A percentile compares a stretch with the other conserved stretches of the same genome.
phyloP scores from a whole-genome alignment of 2,888 invertebrate genomes.

The Clunio marinus region DNA sequence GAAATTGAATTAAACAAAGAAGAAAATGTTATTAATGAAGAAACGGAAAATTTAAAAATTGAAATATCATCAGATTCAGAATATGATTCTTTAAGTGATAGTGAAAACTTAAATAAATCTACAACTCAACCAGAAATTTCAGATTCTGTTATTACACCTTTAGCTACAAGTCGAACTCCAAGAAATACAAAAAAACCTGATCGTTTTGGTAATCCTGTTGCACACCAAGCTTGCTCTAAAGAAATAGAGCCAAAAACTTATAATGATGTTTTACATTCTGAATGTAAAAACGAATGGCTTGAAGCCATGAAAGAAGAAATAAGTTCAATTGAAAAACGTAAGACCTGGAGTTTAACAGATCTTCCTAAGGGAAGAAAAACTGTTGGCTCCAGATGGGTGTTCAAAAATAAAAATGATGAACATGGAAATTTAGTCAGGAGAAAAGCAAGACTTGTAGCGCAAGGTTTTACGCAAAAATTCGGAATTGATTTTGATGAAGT shows the following conservation, averaged over 20 bases:
- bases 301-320: constrained; percentile 42
- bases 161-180: background rate
- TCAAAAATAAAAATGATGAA: constrained; percentile 42
- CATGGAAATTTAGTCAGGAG: constrained; percentile 42
- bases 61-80: too few relatives aligned
- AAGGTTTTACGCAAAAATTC: constrained; percentile 43
- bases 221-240: background rate
- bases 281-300: constrained; percentile 40
- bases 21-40: too few relatives aligned
- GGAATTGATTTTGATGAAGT: constrained; percentile 44
- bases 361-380: constrained; percentile 41
- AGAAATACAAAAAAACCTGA: too few relatives aligned
- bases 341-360: constrained; percentile 42
- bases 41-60: too few relatives aligned
- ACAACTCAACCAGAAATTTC: too few relatives aligned
- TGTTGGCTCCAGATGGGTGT: constrained; percentile 43
- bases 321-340: constrained; percentile 39
- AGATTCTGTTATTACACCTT: background rate
- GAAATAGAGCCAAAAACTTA: constrained; percentile 30
- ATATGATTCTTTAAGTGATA: too few relatives aligned
- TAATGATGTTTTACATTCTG: constrained; percentile 35
- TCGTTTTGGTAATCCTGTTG: background rate
- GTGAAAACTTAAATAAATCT: too few relatives aligned
- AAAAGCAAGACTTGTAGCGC: constrained; percentile 44
- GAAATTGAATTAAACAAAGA: too few relatives aligned